These are phyloP conservation scores for Drosophila basisetae DNA, from an alignment of 2,888 invertebrate species.

Conservation along the genomic window DNA sequence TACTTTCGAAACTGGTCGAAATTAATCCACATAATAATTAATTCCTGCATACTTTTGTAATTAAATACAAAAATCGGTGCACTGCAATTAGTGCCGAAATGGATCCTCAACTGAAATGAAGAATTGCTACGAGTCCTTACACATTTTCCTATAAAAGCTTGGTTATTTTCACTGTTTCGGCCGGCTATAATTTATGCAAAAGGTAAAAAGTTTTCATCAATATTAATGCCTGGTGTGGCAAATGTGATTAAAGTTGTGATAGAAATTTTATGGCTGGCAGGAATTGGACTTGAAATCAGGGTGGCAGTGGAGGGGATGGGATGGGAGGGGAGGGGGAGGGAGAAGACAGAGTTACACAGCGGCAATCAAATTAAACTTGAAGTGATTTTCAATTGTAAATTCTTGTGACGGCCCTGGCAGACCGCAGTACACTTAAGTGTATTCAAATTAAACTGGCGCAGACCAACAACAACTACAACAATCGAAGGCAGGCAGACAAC, in stretches of 20 bases:
- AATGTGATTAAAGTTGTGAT: constrained; percentile 74
- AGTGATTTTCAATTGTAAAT: constrained; percentile 81
- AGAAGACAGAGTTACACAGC: constrained; percentile 20
- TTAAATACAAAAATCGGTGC: neutral
- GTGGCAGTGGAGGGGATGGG: neutral
- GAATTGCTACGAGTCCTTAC: neutral
- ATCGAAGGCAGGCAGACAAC: constrained; percentile 35
- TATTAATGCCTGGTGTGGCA: constrained; percentile 66
- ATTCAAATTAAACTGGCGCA: constrained; percentile 80
- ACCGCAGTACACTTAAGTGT: constrained; percentile 81
- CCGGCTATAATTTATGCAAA: constrained; percentile 63
- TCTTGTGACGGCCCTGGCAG: constrained; percentile 70
- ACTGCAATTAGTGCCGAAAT: neutral
- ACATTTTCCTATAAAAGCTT: neutral
- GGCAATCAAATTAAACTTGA: constrained; percentile 81
- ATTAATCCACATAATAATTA: neutral
- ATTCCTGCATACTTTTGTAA: neutral
- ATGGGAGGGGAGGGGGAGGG: neutral
- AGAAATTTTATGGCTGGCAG: constrained; percentile 6
- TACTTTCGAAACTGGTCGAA: neutral
- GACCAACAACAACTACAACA: constrained; percentile 68
- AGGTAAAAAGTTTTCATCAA: constrained; percentile 69
- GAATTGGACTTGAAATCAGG: neutral
- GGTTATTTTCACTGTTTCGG: constrained; percentile 7
- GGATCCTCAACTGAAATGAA: neutral